phyloP scores from a whole-genome alignment of 2,113 vertebrate genomes.

The Chauna torquata region DNA sequence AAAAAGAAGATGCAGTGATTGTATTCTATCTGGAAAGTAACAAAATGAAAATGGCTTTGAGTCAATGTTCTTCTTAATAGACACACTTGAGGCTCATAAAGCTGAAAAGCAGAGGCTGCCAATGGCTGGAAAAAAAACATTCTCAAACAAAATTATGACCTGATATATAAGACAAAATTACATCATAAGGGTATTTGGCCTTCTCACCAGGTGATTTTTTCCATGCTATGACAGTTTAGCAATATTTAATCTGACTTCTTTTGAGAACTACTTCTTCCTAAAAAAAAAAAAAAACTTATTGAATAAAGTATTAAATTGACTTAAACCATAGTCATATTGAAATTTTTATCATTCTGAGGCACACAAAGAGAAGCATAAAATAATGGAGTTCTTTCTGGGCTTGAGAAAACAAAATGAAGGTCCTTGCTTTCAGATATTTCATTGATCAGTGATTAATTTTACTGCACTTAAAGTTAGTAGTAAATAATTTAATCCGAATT shows the following conservation, averaged over 20 bases:
- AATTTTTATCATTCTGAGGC: not conserved
- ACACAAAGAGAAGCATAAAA: not conserved
- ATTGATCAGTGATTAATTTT: not conserved
- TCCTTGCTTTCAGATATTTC: not conserved
- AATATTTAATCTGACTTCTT: slow-evolving; percentile 7
- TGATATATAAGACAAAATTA: slow-evolving; percentile 33
- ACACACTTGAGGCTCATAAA: slow-evolving; percentile 26
- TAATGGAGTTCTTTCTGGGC: not conserved
- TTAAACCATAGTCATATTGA: not conserved
- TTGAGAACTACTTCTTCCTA: not conserved
- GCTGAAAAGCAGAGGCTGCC: slow-evolving; percentile 16
- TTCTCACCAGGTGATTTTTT: slow-evolving; percentile 27
- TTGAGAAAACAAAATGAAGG: not conserved
- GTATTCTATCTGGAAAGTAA: not conserved
- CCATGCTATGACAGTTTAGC: not conserved
- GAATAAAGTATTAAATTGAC: not conserved
- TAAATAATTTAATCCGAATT: not conserved
- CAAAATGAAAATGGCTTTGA: slow-evolving; percentile 3
- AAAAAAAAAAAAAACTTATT: not conserved
- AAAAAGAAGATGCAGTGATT: not conserved
- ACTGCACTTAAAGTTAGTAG: not conserved
- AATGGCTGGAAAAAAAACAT: slow-evolving; percentile 29
- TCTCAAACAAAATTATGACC: slow-evolving; percentile 44
- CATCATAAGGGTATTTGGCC: slow-evolving; percentile 15
- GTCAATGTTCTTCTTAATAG: slow-evolving; percentile 11